phyloP scores from a whole-genome alignment of 2,113 vertebrate species.

The Prunella fulvescens region DNA sequence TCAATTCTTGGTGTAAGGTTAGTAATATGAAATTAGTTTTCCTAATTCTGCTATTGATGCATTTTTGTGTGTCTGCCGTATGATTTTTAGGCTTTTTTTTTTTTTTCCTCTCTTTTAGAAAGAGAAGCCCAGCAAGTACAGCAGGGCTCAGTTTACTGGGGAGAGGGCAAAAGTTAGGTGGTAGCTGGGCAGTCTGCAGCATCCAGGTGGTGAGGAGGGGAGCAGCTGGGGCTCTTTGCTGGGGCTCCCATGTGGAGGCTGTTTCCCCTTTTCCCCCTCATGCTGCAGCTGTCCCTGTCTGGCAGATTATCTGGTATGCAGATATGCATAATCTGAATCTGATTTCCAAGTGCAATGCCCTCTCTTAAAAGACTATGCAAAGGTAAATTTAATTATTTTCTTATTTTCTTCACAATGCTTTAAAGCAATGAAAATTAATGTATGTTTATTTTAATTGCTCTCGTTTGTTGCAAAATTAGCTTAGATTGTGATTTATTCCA shows the following conservation, averaged over 20 bases:
- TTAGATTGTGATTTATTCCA: neutral
- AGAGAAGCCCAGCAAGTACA: neutral
- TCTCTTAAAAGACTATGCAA: neutral
- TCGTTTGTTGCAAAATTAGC: neutral
- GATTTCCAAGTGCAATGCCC: neutral
- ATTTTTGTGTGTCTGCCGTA: neutral
- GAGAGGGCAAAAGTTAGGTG: neutral
- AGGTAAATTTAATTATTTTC: neutral
- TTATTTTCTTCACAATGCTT: neutral
- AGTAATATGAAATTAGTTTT: slow-evolving; percentile 9
- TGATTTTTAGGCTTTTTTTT: neutral
- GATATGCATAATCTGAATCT: neutral
- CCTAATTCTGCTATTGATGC: neutral
- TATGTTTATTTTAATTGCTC: neutral
- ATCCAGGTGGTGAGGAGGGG: neutral
- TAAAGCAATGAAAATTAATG: neutral
- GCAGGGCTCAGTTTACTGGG: neutral
- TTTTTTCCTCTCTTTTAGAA: neutral
- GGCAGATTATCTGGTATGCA: neutral
- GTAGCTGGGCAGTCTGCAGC: neutral
- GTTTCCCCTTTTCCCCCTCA: neutral
- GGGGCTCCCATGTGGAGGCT: neutral
- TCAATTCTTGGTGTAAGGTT: neutral
- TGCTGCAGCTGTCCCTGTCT: neutral
- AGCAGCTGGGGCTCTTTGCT: neutral